Conservation (phyloP, 2,797 vertebrate species). For the Sandelia bainsii region DNA sequence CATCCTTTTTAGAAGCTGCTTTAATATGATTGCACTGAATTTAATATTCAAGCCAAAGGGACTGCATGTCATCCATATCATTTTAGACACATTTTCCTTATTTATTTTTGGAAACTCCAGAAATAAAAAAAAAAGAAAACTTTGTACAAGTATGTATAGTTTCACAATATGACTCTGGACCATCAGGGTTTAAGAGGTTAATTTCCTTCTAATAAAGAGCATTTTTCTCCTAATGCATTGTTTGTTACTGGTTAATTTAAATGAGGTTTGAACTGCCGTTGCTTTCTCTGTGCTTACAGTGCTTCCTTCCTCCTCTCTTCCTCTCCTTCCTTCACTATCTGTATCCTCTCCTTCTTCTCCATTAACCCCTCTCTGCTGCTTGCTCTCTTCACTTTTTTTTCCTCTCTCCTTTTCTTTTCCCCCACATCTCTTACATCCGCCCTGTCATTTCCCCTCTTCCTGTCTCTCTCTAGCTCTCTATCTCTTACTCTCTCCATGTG, state of each 20-base stretch:
- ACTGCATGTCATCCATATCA: too few relatives aligned
- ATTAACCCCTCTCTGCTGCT: constrained; percentile 43
- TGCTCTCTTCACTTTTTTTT: constrained; percentile 43
- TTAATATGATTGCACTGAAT: not conserved
- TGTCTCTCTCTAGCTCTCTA: constrained; percentile 78
- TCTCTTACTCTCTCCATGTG: constrained; percentile 82
- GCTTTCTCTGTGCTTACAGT: constrained; percentile 64
- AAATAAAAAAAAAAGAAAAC: not conserved
- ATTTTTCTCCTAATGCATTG: constrained; percentile 24
- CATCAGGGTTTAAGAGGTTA: not conserved
- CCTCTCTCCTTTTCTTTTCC: constrained; percentile 28
- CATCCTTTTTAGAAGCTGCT: not conserved
- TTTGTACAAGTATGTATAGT: too few relatives aligned
- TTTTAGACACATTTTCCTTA: not conserved
- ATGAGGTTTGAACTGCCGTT: constrained; percentile 40
- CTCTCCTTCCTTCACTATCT: constrained; percentile 38
- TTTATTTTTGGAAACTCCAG: not conserved
- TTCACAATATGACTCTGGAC: not conserved
- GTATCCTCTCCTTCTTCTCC: constrained; percentile 36
- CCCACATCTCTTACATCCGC: constrained; percentile 36
- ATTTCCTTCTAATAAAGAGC: not conserved
- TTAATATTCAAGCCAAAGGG: too few relatives aligned
- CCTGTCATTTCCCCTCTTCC: constrained; percentile 61
- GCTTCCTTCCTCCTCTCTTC: constrained; percentile 64
- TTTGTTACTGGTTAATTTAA: constrained; percentile 33